Evolutionary conservation across 2,888 invertebrate species (phyloP).

Genomic region (Polymixis flavicincta): DNA sequence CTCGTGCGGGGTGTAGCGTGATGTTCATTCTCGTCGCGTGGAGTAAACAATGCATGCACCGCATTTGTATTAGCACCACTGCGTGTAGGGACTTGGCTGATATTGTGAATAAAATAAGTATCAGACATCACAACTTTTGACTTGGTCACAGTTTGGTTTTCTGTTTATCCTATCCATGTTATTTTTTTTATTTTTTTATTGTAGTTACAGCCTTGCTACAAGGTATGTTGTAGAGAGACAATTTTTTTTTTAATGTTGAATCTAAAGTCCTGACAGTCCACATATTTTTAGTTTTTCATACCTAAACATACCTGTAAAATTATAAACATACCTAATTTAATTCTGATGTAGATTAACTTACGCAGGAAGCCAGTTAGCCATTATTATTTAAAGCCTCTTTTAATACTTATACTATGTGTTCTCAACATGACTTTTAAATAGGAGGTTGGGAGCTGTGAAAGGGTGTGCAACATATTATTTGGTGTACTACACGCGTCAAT

Average conservation of each 20-base stretch:
- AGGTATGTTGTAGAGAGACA: background rate
- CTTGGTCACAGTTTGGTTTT: background rate
- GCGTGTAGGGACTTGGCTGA: slow-evolving; percentile 26
- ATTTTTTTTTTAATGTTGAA: no score
- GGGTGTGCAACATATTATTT: background rate
- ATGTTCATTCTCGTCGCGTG: slow-evolving; percentile 64
- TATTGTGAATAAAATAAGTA: background rate
- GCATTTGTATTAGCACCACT: slow-evolving; percentile 57
- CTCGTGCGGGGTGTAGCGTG: slow-evolving; percentile 47
- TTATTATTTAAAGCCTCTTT: background rate
- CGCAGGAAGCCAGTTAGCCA: no score
- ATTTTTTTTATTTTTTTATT: background rate
- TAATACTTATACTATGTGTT: background rate
- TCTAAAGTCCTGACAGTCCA: no score
- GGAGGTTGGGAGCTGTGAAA: background rate
- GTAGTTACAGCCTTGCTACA: background rate
- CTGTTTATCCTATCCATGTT: background rate
- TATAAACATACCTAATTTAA: no score
- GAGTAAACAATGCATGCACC: slow-evolving; percentile 64
- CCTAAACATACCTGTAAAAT: no score
- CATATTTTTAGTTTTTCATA: no score
- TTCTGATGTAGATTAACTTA: no score
- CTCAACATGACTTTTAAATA: background rate
- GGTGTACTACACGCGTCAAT: background rate
- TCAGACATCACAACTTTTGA: background rate